Percentiles rank a stretch among this genome's conserved stretches.
Evolutionary conservation across 1,140 invertebrate species (phyloP).

Genomic region (Sycophila sp.): DNA sequence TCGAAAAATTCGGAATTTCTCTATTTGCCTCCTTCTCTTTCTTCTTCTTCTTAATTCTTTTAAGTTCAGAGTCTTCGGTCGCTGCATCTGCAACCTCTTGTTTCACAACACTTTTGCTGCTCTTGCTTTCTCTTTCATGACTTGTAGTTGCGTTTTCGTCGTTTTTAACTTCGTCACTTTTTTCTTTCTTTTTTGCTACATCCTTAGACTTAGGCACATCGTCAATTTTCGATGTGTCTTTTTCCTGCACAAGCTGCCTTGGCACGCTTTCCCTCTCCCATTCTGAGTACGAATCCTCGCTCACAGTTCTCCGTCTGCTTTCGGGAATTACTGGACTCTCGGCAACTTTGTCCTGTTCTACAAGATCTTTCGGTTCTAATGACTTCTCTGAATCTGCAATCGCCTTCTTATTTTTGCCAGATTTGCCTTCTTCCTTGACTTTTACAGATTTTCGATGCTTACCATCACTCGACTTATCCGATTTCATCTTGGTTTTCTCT

Average conservation of each 20-base stretch:
- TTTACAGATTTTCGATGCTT: conserved; percentile 25
- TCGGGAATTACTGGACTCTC: conserved; percentile 6
- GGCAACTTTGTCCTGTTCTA: not conserved
- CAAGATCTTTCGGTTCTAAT: not conserved
- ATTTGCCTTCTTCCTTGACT: conserved; percentile 32
- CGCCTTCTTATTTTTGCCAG: conserved; percentile 3
- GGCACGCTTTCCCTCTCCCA: conserved; percentile 22
- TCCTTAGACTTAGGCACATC: conserved; percentile 17
- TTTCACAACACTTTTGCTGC: conserved; percentile 13
- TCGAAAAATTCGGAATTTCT: conserved; percentile 19
- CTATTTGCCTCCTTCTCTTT: conserved; percentile 35
- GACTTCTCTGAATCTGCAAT: not conserved
- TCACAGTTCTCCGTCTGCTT: not conserved
- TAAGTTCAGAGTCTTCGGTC: conserved; percentile 5
- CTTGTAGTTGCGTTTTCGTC: no score
- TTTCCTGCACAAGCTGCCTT: conserved; percentile 31
- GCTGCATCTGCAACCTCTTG: conserved; percentile 17
- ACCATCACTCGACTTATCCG: conserved; percentile 39
- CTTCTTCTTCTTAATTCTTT: conserved; percentile 39
- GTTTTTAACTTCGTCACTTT: not conserved
- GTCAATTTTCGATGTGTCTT: not conserved
- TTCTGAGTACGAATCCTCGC: conserved; percentile 17
- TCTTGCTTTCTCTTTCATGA: no score
- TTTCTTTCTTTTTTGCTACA: conserved; percentile 12
- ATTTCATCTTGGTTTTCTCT: conserved; percentile 44